These are phyloP conservation scores for Macrotrachela quadricornifera DNA, from an alignment of 1,140 invertebrate species.

Conservation along the genomic window DNA sequence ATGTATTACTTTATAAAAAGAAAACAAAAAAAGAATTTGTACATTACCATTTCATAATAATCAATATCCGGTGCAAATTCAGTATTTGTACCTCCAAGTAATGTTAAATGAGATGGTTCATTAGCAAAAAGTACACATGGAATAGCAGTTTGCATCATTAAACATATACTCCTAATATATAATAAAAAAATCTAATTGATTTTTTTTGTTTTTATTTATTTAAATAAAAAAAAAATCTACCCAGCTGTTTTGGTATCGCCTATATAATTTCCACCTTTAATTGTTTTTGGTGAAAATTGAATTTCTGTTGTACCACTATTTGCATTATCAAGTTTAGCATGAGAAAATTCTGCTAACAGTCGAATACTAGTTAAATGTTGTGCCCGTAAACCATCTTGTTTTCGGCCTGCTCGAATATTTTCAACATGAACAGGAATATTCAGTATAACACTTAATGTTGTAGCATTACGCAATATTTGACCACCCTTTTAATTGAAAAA, in stretches of 20 bases:
- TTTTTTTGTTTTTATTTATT: too few species aligned
- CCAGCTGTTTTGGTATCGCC: constrained; percentile 23
- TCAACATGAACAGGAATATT: constrained; percentile 47
- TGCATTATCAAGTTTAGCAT: constrained; percentile 44
- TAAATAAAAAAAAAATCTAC: too few species aligned
- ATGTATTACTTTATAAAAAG: too few species aligned
- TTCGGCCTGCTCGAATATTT: constrained; percentile 55
- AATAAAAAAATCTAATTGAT: too few species aligned
- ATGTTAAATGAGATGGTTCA: constrained; percentile 31
- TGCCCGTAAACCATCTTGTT: constrained; percentile 52
- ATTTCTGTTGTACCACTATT: constrained; percentile 49
- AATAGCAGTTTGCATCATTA: constrained; percentile 58
- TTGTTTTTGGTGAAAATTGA: constrained; percentile 44
- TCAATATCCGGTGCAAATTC: constrained; percentile 74
- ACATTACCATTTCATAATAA: constrained; percentile 29
- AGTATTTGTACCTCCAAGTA: constrained; percentile 67
- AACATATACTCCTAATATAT: constrained; percentile 37
- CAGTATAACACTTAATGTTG: constrained; percentile 51
- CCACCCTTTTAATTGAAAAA: too few species aligned
- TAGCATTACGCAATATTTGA: constrained; percentile 57
- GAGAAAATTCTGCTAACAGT: constrained; percentile 45
- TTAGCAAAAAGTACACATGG: constrained; percentile 51
- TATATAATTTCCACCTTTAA: constrained; percentile 36
- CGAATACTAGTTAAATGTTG: constrained; percentile 64
- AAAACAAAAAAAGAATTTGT: too few species aligned